These are phyloP conservation scores for Ahaetulla prasina DNA, from an alignment of 2,113 vertebrate genomes.

Conservation along the genomic window DNA sequence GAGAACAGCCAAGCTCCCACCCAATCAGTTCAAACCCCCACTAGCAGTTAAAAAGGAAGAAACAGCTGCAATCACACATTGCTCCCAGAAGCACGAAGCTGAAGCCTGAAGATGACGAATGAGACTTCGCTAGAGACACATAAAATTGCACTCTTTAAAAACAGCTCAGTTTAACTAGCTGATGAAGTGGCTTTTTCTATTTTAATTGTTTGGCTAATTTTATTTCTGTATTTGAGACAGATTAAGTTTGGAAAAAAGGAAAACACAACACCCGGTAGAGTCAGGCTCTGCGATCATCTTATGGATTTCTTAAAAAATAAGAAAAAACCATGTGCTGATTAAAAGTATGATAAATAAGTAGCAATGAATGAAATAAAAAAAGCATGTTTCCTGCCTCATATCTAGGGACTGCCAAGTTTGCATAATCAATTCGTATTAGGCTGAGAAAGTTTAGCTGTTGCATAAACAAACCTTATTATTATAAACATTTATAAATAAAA, in stretches of 20 bases:
- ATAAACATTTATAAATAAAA: neutral
- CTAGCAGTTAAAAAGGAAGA: too few relatives aligned
- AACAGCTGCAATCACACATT: too few relatives aligned
- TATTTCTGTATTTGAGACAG: constrained; percentile 16
- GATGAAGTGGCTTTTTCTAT: constrained; percentile 11
- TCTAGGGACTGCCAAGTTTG: constrained; percentile 6
- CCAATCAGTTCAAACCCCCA: too few relatives aligned
- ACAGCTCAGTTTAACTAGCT: constrained; percentile 22
- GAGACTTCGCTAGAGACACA: constrained; percentile 24
- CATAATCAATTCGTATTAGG: constrained; percentile 20
- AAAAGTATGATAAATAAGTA: constrained; percentile 6
- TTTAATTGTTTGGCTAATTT: constrained; percentile 24
- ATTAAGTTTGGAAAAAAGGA: neutral
- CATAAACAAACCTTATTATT: neutral
- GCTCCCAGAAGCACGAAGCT: too few relatives aligned
- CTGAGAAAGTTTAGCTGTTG: constrained; percentile 4
- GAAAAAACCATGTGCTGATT: constrained; percentile 6
- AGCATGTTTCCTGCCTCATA: neutral
- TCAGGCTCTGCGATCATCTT: neutral
- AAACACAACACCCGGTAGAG: neutral
- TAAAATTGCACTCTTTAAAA: constrained; percentile 31
- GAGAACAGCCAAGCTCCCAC: too few relatives aligned
- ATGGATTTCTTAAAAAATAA: neutral
- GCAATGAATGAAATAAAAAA: neutral
- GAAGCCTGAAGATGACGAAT: too few relatives aligned